phyloP scores from a whole-genome alignment of 92 coral and sea anemone species.

The Phenganax stokvisi region DNA sequence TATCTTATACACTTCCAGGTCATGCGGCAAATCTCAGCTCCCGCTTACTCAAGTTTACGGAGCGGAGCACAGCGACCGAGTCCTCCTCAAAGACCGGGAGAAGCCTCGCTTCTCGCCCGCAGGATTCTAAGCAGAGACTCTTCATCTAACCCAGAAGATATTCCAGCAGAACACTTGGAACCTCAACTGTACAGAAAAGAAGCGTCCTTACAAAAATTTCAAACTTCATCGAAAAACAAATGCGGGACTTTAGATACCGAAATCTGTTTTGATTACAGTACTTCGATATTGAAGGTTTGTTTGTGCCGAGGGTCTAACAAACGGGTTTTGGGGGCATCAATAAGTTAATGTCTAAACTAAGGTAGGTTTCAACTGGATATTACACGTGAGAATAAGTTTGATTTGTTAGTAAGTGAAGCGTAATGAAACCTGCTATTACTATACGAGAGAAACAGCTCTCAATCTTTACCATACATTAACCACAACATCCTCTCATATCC shows the following conservation, averaged over 20 bases:
- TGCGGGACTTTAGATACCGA: slow-evolving; percentile 27
- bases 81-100: background rate
- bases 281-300: slow-evolving; percentile 4
- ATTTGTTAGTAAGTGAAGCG: no score
- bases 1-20: background rate
- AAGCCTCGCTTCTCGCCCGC: background rate
- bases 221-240: slow-evolving; percentile 9
- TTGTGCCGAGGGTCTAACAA: no score
- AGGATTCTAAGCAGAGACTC: background rate
- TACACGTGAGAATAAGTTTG: no score
- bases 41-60: background rate
- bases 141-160: background rate
- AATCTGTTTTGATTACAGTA: background rate
- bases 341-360: no score
- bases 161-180: background rate
- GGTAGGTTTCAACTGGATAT: no score
- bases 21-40: slow-evolving; percentile 10
- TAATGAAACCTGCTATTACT: no score
- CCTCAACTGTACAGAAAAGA: slow-evolving; percentile 26
- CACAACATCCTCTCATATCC: background rate
- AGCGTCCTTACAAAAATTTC: slow-evolving; percentile 20
- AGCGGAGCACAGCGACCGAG: background rate
- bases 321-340: no score
- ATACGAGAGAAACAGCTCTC: no score
- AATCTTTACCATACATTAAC: no score